A percentile compares a stretch with the other conserved stretches of the same genome.
Conservation (phyloP, 2,113 vertebrate genomes). For the Gopherus flavomarginatus region DNA sequence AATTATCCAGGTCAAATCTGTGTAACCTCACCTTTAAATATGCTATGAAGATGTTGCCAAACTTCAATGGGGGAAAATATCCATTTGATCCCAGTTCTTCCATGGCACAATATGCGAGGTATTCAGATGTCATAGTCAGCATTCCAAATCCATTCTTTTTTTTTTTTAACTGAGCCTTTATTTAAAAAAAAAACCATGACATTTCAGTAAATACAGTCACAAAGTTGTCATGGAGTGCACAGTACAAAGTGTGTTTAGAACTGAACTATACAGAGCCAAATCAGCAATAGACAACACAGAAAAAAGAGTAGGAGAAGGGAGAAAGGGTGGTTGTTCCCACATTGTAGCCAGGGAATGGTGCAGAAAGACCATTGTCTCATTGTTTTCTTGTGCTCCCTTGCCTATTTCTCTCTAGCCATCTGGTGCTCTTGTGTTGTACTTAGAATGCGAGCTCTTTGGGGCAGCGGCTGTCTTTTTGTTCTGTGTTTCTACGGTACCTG, state of each 20-base stretch:
- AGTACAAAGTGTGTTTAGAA: neutral
- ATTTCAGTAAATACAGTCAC: neutral
- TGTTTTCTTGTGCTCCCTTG: neutral
- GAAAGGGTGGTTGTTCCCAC: neutral
- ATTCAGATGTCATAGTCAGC: neutral
- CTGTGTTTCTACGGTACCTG: neutral
- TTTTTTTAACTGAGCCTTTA: neutral
- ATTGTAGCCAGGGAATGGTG: neutral
- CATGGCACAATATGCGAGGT: neutral
- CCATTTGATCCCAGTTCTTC: neutral
- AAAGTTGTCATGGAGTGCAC: neutral
- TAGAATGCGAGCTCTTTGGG: neutral
- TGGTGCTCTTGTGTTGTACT: neutral
- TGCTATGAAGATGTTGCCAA: neutral
- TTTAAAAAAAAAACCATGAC: rapidly evolving
- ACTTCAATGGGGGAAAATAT: neutral
- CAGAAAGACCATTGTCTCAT: rapidly evolving
- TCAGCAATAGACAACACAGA: too few relatives aligned
- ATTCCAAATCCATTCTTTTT: neutral
- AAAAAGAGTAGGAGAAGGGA: neutral
- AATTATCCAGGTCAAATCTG: neutral
- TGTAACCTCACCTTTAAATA: neutral
- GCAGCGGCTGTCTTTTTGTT: neutral
- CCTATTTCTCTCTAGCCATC: neutral
- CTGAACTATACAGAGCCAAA: neutral